phyloP scores from a whole-genome alignment of 2,888 invertebrate genomes.

The Tipula vernalis region DNA sequence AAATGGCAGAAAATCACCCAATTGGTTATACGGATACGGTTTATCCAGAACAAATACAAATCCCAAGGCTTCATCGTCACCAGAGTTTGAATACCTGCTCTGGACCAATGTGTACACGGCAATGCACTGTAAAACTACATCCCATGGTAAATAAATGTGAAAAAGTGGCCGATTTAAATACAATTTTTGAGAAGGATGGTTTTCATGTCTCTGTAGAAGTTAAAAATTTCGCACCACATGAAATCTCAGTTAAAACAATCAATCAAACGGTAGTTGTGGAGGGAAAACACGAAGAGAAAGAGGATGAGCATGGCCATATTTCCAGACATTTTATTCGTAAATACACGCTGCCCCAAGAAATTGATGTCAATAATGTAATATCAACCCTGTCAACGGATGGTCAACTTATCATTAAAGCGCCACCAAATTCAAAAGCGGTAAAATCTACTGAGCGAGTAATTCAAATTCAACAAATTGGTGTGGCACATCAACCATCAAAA shows the following conservation, averaged over 20 bases:
- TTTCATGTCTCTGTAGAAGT: constrained; percentile 58
- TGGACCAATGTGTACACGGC: background rate
- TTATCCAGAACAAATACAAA: background rate
- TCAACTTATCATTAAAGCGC: constrained; percentile 60
- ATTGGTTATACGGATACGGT: background rate
- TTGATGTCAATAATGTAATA: constrained; percentile 55
- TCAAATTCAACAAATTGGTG: no score
- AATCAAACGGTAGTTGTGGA: constrained; percentile 50
- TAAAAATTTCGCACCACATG: constrained; percentile 55
- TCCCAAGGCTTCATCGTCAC: background rate
- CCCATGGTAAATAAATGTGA: background rate
- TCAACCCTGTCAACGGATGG: constrained; percentile 57
- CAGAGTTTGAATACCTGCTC: background rate
- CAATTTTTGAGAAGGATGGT: constrained; percentile 46
- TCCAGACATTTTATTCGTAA: constrained; percentile 66
- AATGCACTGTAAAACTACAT: background rate
- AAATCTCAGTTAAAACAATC: constrained; percentile 55
- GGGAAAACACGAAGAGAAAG: constrained; percentile 57
- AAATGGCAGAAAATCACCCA: background rate
- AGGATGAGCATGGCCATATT: constrained; percentile 60
- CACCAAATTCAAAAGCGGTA: constrained; percentile 29
- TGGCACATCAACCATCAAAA: no score
- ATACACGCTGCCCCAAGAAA: constrained; percentile 54
- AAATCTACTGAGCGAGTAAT: no score
- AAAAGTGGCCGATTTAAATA: background rate